These are phyloP conservation scores for Noctuana brunneofusca DNA, from an alignment of 2,888 invertebrate species.

Conservation along the genomic window DNA sequence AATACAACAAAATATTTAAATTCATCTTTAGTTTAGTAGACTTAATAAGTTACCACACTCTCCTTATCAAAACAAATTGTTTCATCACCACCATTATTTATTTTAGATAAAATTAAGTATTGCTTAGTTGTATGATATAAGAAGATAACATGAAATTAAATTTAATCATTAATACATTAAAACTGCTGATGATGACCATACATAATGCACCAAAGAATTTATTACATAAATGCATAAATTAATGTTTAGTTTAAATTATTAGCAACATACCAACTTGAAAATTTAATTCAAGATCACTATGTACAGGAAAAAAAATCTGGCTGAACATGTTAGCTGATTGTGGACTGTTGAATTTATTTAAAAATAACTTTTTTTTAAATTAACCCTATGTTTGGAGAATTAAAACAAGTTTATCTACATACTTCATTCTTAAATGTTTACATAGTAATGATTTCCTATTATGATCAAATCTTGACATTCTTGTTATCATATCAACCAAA, in stretches of 20 bases:
- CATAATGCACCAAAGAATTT: too few relatives aligned
- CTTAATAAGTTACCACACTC: not conserved
- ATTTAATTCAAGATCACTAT: too few relatives aligned
- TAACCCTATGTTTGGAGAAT: not conserved
- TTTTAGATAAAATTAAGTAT: not conserved
- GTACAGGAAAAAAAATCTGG: too few relatives aligned
- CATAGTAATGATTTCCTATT: not conserved
- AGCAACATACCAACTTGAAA: too few relatives aligned
- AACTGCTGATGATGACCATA: not conserved
- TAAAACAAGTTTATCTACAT: not conserved
- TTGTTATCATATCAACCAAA: conserved; percentile 6
- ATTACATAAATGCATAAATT: too few relatives aligned
- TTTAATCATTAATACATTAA: not conserved
- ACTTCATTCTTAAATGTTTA: not conserved
- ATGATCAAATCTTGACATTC: not conserved
- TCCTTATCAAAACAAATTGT: not conserved
- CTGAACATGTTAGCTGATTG: too few relatives aligned
- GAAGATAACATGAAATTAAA: not conserved
- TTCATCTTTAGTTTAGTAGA: too few relatives aligned
- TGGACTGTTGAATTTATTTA: not conserved
- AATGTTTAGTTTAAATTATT: too few relatives aligned
- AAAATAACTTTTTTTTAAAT: not conserved
- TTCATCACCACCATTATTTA: not conserved
- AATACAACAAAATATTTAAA: too few relatives aligned
- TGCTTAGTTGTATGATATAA: not conserved